phyloP scores from a whole-genome alignment of 2,113 vertebrate species.

The Syngnathoides biaculeatus region DNA sequence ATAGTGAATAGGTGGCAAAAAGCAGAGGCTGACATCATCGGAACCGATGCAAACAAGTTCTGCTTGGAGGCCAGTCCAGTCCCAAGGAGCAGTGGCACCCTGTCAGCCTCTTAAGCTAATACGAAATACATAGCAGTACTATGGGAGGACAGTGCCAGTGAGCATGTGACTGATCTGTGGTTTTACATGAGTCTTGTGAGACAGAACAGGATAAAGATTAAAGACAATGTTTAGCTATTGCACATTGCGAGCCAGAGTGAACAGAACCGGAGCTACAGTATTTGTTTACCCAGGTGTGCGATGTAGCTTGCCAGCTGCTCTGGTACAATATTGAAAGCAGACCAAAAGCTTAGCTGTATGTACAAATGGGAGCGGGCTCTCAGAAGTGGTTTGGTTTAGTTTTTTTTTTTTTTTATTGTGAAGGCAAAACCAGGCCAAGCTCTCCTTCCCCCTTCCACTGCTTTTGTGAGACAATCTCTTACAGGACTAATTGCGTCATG shows the following conservation, averaged over 20 bases:
- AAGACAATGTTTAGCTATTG: slow-evolving; percentile 53
- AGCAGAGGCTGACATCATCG: slow-evolving; percentile 54
- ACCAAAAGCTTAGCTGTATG: slow-evolving; percentile 57
- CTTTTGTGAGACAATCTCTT: slow-evolving; percentile 11
- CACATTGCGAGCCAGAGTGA: slow-evolving; percentile 29
- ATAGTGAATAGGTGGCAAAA: slow-evolving; percentile 38
- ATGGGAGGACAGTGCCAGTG: slow-evolving; percentile 48
- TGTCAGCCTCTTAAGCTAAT: slow-evolving; percentile 62
- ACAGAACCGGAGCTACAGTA: slow-evolving; percentile 32
- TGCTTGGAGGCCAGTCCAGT: slow-evolving; percentile 30
- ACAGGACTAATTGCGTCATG: slow-evolving; percentile 22
- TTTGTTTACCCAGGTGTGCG: slow-evolving; percentile 77
- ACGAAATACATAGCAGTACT: slow-evolving; percentile 52
- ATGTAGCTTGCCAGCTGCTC: slow-evolving; percentile 65
- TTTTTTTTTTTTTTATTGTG: slow-evolving; percentile 43
- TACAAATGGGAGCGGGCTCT: slow-evolving; percentile 53
- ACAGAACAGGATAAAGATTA: slow-evolving; percentile 52
- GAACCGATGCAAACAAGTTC: slow-evolving; percentile 51
- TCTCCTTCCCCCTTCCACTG: slow-evolving; percentile 20
- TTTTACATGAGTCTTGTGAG: slow-evolving; percentile 41
- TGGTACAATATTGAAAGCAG: slow-evolving; percentile 66
- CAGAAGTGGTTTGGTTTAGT: slow-evolving; percentile 52
- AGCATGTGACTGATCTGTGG: slow-evolving; percentile 54
- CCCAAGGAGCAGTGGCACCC: slow-evolving; percentile 40
- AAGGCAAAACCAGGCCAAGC: slow-evolving; percentile 40